phyloP scores from a whole-genome alignment of 2,888 invertebrate genomes.

The Merodon equestris region DNA sequence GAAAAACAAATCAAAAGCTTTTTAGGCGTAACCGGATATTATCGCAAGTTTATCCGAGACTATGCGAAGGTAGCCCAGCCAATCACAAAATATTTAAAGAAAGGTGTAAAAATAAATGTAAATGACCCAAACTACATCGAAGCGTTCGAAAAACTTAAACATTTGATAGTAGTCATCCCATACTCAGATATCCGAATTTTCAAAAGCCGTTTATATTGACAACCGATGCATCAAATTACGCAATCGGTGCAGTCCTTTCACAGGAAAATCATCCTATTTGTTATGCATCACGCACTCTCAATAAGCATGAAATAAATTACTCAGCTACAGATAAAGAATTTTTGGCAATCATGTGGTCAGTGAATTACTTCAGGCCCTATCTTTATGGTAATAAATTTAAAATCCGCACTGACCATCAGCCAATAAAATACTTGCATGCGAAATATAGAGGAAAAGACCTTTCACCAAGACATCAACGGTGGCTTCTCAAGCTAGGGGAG shows the following conservation, averaged over 20 bases:
- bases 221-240: slow-evolving; percentile 6
- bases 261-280: slow-evolving; percentile 18
- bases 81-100: slow-evolving; percentile 40
- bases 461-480: too few species aligned
- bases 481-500: too few species aligned
- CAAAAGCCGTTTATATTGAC: slow-evolving; percentile 8
- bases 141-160: slow-evolving; percentile 38
- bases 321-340: slow-evolving; percentile 8
- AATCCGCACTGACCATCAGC: slow-evolving; percentile 11
- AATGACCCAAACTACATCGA: slow-evolving; percentile 26
- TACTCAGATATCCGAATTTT: slow-evolving; percentile 33
- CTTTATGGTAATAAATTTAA: slow-evolving; percentile 10
- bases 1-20: too few species aligned
- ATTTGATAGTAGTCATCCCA: slow-evolving; percentile 7
- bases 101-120: slow-evolving; percentile 26
- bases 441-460: slow-evolving; percentile 16
- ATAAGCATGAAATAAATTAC: neutral
- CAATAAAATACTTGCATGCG: slow-evolving; percentile 3
- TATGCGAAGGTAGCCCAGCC: slow-evolving; percentile 57
- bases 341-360: too few species aligned
- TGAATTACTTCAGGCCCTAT: too few species aligned
- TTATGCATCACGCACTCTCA: neutral
- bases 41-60: slow-evolving; percentile 69
- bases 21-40: slow-evolving; percentile 69
- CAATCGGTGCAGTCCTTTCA: slow-evolving; percentile 16